A percentile compares a stretch with the other conserved stretches of the same genome.
Evolutionary conservation across 2,888 invertebrate species (phyloP).

Genomic region (Apamea sordens): DNA sequence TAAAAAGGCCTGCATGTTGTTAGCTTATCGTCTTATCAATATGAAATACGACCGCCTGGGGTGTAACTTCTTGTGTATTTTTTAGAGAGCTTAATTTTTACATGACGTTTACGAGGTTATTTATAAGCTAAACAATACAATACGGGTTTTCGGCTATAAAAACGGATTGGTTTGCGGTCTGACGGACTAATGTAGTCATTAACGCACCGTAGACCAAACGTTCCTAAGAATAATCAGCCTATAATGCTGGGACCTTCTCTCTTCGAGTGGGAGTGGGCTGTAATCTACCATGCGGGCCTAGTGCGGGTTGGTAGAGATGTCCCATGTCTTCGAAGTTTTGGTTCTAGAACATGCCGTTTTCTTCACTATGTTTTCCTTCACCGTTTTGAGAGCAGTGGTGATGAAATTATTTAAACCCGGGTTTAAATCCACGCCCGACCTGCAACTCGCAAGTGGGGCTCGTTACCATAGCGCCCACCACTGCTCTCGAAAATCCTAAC

Average conservation of each 20-base stretch:
- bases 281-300: too few species aligned
- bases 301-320: background rate
- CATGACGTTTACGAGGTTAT: slow-evolving; percentile 64
- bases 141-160: slow-evolving; percentile 45
- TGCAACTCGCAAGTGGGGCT: too few species aligned
- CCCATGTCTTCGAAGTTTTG: background rate
- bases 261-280: background rate
- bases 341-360: background rate
- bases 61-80: slow-evolving; percentile 69
- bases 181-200: slow-evolving; percentile 46
- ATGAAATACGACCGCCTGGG: slow-evolving; percentile 70
- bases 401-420: background rate
- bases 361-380: background rate
- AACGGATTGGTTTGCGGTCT: slow-evolving; percentile 29
- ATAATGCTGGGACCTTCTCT: background rate
- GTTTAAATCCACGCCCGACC: background rate
- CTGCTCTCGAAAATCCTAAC: background rate
- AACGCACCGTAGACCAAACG: slow-evolving; percentile 22
- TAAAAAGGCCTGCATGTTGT: slow-evolving; percentile 75
- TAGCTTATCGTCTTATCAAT: slow-evolving; percentile 76
- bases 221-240: background rate
- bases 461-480: background rate
- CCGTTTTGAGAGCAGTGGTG: background rate
- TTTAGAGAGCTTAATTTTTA: slow-evolving; percentile 65
- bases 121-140: slow-evolving; percentile 56